Evolutionary conservation across 2,888 invertebrate genomes (phyloP).

Genomic region (Sericinus montela): DNA sequence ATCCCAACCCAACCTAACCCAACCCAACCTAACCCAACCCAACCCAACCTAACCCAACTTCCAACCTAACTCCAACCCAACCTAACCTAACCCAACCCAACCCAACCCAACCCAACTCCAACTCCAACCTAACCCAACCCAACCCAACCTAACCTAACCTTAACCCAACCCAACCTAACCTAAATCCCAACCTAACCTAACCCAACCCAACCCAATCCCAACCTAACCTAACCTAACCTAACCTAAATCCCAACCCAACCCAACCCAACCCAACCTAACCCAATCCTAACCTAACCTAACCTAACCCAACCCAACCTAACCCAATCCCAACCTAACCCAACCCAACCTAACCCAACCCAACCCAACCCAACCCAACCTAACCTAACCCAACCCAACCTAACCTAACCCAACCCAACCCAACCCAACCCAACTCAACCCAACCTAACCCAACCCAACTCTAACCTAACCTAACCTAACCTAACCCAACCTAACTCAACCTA

Average conservation of each 20-base stretch:
- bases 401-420: constrained; percentile 22
- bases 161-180: too few relatives aligned
- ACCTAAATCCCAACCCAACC: neutral
- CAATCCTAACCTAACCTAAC: too few relatives aligned
- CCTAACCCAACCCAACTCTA: too few relatives aligned
- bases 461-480: too few relatives aligned
- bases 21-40: constrained; percentile 13
- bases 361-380: neutral
- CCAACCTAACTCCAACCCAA: too few relatives aligned
- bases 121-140: constrained; percentile 3
- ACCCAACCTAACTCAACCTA: constrained; percentile 24
- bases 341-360: neutral
- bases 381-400: neutral
- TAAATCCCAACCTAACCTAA: too few relatives aligned
- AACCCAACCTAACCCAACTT: too few relatives aligned
- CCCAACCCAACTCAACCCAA: too few relatives aligned
- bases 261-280: neutral
- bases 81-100: constrained; percentile 15
- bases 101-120: too few relatives aligned
- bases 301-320: too few relatives aligned
- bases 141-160: neutral
- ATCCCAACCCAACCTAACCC: constrained; percentile 22
- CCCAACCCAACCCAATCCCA: too few relatives aligned
- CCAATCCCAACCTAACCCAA: neutral
- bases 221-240: too few relatives aligned